These are phyloP conservation scores for Amblyteles armatorius DNA, from an alignment of 2,888 invertebrate species.

Conservation along the genomic window DNA sequence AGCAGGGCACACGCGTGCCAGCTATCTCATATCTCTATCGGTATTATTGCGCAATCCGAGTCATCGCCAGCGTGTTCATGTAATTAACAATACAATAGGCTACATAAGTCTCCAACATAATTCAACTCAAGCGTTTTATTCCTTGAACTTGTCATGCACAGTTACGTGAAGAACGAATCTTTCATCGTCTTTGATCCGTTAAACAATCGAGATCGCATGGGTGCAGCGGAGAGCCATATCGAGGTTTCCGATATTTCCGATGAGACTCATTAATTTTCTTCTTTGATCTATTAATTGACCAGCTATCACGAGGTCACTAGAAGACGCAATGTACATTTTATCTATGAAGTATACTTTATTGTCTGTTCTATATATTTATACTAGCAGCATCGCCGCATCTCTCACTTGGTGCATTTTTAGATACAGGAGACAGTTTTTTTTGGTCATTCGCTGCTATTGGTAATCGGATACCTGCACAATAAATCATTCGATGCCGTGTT, in stretches of 20 bases:
- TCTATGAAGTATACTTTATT: too few species aligned
- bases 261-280: not conserved
- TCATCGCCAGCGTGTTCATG: conserved; percentile 7
- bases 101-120: too few species aligned
- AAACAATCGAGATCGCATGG: not conserved
- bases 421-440: too few species aligned
- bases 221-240: not conserved
- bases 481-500: not conserved
- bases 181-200: conserved; percentile 8
- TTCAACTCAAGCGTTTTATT: too few species aligned
- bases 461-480: not conserved
- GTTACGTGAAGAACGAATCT: conserved; percentile 6
- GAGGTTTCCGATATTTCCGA: not conserved
- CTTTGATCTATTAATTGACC: not conserved
- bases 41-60: conserved; percentile 21
- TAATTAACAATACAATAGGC: too few species aligned
- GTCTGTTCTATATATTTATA: too few species aligned
- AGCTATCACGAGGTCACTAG: not conserved
- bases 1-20: not conserved
- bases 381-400: too few species aligned
- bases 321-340: too few species aligned
- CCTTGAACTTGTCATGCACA: conserved; percentile 22
- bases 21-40: not conserved
- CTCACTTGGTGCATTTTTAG: too few species aligned
- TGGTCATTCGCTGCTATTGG: too few species aligned